Percentiles rank a stretch among this genome's conserved stretches.
Conservation (phyloP, 2,888 invertebrate species). For the Oscheius myriophilus region DNA sequence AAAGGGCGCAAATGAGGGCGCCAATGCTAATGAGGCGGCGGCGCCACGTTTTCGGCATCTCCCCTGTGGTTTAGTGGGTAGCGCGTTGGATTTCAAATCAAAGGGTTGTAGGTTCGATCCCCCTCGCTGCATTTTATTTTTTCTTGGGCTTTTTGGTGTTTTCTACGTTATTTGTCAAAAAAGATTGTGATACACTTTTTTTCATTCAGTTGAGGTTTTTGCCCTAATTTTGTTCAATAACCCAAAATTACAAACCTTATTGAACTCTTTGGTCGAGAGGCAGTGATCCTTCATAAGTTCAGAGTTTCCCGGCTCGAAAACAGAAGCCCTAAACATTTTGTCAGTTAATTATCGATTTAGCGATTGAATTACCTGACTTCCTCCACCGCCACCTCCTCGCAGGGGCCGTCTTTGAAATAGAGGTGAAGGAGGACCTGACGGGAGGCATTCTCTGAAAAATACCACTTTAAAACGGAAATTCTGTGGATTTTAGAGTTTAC, state of each 20-base stretch:
- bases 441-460: slow-evolving; percentile 9
- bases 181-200: too few species aligned
- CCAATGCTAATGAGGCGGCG: too few species aligned
- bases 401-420: slow-evolving; percentile 69
- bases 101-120: too few species aligned
- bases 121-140: too few species aligned
- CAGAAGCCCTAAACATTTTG: slow-evolving; percentile 3
- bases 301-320: slow-evolving; percentile 11
- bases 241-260: not conserved
- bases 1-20: too few species aligned
- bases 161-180: too few species aligned
- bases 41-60: too few species aligned
- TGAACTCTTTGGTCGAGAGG: slow-evolving; percentile 21
- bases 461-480: not conserved
- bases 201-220: too few species aligned
- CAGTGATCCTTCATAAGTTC: slow-evolving; percentile 28
- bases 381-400: slow-evolving; percentile 58
- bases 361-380: slow-evolving; percentile 48
- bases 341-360: not conserved
- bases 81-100: too few species aligned
- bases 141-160: too few species aligned
- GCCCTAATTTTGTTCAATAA: too few species aligned
- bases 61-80: too few species aligned
- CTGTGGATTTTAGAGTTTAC: not conserved
- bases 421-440: slow-evolving; percentile 61